phyloP scores from a whole-genome alignment of 2,113 vertebrate genomes.

The Astur gentilis region DNA sequence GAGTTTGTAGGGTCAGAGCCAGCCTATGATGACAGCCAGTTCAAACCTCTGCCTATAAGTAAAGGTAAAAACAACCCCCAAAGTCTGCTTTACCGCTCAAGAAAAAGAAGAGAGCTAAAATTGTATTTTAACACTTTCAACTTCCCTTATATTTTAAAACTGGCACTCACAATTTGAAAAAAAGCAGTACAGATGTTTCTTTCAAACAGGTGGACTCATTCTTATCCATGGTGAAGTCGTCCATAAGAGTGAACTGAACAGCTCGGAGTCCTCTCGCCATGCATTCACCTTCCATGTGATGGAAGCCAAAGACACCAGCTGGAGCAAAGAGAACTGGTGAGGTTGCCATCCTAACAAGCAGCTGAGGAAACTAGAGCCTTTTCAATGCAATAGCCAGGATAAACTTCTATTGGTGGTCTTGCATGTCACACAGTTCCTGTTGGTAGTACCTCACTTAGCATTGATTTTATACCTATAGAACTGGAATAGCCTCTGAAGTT shows the following conservation, averaged over 20 bases:
- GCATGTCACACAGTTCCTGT: neutral
- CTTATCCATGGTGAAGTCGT: constrained; percentile 93
- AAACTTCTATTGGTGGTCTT: neutral
- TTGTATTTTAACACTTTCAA: neutral
- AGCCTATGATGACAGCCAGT: constrained; percentile 68
- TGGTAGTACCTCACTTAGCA: neutral
- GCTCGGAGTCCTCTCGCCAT: constrained; percentile 81
- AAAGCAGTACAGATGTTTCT: neutral
- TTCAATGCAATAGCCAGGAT: neutral
- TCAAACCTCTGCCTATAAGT: constrained; percentile 78
- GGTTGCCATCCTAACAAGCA: neutral
- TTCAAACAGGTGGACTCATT: constrained; percentile 78
- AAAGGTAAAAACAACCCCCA: constrained; percentile 77
- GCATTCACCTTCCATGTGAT: constrained; percentile 93
- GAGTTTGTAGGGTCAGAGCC: constrained; percentile 83
- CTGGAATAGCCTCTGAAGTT: neutral
- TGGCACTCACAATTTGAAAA: neutral
- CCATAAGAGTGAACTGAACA: constrained; percentile 88
- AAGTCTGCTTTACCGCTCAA: neutral
- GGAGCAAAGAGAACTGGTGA: constrained; percentile 95
- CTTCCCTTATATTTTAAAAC: neutral
- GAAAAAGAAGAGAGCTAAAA: neutral
- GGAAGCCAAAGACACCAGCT: constrained; percentile 82
- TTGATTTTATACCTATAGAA: neutral
- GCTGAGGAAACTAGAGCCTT: neutral